Conservation (phyloP, 2,113 vertebrate species). For the Rhea pennata region DNA sequence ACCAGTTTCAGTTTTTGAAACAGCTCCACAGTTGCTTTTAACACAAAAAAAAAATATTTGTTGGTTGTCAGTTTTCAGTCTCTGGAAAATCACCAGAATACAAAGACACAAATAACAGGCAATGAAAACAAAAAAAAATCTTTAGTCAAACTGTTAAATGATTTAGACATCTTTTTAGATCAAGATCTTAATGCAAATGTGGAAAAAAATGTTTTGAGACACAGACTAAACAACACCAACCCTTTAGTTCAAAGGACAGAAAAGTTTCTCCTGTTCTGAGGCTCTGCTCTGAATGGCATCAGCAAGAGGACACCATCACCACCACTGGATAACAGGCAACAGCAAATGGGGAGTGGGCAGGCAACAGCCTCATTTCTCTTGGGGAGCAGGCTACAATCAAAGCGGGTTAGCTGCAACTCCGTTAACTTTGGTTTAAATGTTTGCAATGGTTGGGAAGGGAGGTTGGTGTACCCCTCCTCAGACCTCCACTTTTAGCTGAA, state of each 20-base stretch:
- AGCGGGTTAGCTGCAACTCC: neutral
- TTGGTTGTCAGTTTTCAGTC: neutral
- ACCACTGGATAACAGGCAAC: neutral
- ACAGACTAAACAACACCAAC: neutral
- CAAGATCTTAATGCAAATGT: neutral
- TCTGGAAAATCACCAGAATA: neutral
- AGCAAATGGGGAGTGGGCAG: neutral
- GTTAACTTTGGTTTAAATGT: neutral
- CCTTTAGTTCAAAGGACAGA: neutral
- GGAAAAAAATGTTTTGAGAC: neutral
- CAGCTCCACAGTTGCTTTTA: neutral
- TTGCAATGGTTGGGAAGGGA: neutral
- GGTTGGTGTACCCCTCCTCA: neutral
- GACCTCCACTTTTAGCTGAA: neutral
- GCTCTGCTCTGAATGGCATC: neutral
- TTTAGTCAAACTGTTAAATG: neutral
- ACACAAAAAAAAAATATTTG: neutral
- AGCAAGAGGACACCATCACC: neutral
- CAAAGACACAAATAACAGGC: slow-evolving; percentile 1
- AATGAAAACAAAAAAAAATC: neutral
- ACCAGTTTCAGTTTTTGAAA: neutral
- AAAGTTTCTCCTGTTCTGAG: neutral
- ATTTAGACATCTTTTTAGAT: neutral
- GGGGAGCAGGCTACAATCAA: neutral
- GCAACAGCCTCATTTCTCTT: neutral